These are phyloP conservation scores for Nephrotoma appendiculata DNA, from an alignment of 2,888 invertebrate genomes.

Conservation along the genomic window DNA sequence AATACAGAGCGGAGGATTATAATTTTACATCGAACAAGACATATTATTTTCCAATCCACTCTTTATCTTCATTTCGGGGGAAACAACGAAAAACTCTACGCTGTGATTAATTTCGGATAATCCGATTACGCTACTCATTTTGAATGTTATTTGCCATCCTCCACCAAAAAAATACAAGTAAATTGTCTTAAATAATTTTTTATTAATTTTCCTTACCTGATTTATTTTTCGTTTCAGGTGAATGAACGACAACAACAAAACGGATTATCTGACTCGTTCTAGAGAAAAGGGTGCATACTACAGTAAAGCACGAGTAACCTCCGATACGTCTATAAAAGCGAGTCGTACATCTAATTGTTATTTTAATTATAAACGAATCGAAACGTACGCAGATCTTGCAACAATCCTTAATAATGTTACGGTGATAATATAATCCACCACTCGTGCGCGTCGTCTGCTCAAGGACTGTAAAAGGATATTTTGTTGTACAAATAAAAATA, in stretches of 20 bases:
- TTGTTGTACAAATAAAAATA: background rate
- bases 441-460: background rate
- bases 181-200: background rate
- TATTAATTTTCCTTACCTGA: background rate
- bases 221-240: background rate
- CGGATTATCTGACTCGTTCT: background rate
- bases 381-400: background rate
- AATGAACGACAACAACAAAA: background rate
- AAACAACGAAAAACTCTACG: background rate
- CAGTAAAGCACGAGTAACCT: background rate
- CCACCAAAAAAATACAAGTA: background rate
- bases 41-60: background rate
- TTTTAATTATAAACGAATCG: background rate
- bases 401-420: background rate
- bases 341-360: background rate
- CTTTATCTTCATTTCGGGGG: background rate
- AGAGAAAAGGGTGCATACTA: background rate
- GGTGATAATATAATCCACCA: background rate
- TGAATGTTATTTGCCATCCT: background rate
- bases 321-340: background rate
- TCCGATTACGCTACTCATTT: background rate
- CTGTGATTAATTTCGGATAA: background rate
- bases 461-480: background rate
- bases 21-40: background rate
- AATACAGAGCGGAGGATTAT: background rate